Evolutionary conservation across 2,888 invertebrate genomes (phyloP).

Genomic region (Oeneis ivallda): DNA sequence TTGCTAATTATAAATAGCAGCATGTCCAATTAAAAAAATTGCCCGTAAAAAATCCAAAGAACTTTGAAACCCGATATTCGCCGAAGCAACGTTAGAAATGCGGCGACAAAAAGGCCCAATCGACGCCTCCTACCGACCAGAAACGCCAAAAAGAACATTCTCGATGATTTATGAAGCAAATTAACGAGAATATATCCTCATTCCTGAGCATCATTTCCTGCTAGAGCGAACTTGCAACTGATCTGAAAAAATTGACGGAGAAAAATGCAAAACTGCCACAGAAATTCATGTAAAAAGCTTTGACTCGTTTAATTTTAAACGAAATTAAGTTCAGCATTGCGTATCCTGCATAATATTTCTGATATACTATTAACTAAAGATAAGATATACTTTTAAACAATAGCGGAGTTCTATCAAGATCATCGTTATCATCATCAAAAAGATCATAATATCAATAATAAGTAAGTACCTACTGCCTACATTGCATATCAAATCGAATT

Average conservation of each 20-base stretch:
- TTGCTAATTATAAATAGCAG: slow-evolving; percentile 31
- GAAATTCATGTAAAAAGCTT: slow-evolving; percentile 2
- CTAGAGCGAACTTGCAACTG: slow-evolving; percentile 70
- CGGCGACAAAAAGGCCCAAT: slow-evolving; percentile 67
- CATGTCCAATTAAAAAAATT: slow-evolving; percentile 40
- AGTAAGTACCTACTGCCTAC: too few relatives aligned
- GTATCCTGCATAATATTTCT: too few relatives aligned
- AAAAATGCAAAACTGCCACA: slow-evolving; percentile 52
- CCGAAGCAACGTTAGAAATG: slow-evolving; percentile 52
- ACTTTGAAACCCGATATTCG: slow-evolving; percentile 61
- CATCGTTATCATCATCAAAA: too few relatives aligned
- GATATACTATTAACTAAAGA: too few relatives aligned
- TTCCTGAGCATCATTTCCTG: slow-evolving; percentile 80
- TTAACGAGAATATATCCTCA: slow-evolving; percentile 82
- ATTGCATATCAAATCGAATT: too few relatives aligned
- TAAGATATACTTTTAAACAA: too few relatives aligned
- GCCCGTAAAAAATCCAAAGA: slow-evolving; percentile 52
- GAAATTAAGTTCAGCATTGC: too few relatives aligned
- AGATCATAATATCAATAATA: too few relatives aligned
- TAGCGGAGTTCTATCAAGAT: too few relatives aligned
- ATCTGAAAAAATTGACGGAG: slow-evolving; percentile 59
- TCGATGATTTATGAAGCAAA: slow-evolving; percentile 81
- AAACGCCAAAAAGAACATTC: slow-evolving; percentile 70
- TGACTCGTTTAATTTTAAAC: too few relatives aligned
- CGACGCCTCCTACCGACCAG: slow-evolving; percentile 51